Evolutionary conservation across 2,797 vertebrate species (phyloP).

Genomic region (Mallotus villosus): DNA sequence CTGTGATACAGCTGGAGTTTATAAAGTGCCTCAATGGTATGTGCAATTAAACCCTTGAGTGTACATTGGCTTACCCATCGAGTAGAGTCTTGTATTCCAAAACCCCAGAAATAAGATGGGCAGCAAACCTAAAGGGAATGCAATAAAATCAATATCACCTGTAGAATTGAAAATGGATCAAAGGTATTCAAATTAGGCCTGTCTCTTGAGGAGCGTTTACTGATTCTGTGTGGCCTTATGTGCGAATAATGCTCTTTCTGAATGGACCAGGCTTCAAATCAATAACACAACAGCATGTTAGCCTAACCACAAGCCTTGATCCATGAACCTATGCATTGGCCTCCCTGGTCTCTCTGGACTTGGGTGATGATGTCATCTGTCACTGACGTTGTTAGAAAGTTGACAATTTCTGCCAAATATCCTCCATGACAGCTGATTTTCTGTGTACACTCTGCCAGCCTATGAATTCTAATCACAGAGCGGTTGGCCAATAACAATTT

Average conservation of each 20-base stretch:
- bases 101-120: constrained; percentile 91
- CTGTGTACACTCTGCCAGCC: background rate
- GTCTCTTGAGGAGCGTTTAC: background rate
- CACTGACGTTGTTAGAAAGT: constrained; percentile 33
- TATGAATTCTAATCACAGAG: background rate
- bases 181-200: background rate
- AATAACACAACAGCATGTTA: constrained; percentile 39
- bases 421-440: constrained; percentile 39
- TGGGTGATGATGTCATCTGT: constrained; percentile 54
- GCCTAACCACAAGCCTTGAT: constrained; percentile 45
- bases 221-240: background rate
- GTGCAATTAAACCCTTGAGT: background rate
- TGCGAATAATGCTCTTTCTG: constrained; percentile 18
- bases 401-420: constrained; percentile 28
- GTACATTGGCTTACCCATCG: constrained; percentile 84
- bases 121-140: constrained; percentile 82
- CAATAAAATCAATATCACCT: background rate
- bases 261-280: constrained; percentile 40
- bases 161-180: too few relatives aligned
- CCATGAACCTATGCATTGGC: constrained; percentile 36
- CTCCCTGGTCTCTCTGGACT: constrained; percentile 27
- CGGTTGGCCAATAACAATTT: background rate
- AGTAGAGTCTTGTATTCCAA: constrained; percentile 92
- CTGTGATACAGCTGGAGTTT: background rate
- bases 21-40: constrained; percentile 24